These are phyloP conservation scores for Cygnus olor DNA, from an alignment of 2,797 vertebrate genomes.

Conservation along the genomic window DNA sequence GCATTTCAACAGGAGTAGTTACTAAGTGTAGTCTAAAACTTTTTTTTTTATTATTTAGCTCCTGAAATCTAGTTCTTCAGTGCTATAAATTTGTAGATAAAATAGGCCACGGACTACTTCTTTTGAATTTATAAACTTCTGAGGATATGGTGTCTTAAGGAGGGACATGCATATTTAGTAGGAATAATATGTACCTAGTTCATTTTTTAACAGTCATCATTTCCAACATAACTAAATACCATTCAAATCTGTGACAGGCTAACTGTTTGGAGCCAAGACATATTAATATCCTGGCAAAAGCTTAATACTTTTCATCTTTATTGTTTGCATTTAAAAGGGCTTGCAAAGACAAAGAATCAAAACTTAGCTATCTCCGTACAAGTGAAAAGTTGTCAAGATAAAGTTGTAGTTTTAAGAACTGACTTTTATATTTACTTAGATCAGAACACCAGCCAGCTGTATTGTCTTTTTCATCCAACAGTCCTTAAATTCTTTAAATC, in stretches of 20 bases:
- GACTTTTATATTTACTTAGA: neutral
- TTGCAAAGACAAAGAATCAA: neutral
- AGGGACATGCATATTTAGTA: neutral
- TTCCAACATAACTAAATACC: neutral
- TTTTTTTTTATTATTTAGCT: neutral
- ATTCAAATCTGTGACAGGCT: neutral
- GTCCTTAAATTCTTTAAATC: neutral
- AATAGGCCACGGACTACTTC: neutral
- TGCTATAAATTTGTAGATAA: conserved; percentile 33
- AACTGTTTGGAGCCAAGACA: neutral
- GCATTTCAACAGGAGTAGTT: neutral
- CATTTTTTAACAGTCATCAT: neutral
- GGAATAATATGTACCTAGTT: neutral
- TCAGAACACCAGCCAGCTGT: neutral
- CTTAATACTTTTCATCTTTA: neutral
- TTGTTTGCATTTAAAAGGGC: neutral
- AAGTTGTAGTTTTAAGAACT: neutral
- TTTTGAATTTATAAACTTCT: conserved; percentile 20
- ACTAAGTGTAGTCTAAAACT: conserved; percentile 18
- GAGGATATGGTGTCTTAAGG: conserved; percentile 3
- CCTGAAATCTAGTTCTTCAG: conserved; percentile 3
- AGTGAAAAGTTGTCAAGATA: neutral
- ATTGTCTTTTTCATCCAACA: neutral
- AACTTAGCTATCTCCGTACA: neutral
- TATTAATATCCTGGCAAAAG: neutral